Base-by-base conservation (phyloP, 1,140 invertebrate species). In the Dendrolimus kikuchii region DNA sequence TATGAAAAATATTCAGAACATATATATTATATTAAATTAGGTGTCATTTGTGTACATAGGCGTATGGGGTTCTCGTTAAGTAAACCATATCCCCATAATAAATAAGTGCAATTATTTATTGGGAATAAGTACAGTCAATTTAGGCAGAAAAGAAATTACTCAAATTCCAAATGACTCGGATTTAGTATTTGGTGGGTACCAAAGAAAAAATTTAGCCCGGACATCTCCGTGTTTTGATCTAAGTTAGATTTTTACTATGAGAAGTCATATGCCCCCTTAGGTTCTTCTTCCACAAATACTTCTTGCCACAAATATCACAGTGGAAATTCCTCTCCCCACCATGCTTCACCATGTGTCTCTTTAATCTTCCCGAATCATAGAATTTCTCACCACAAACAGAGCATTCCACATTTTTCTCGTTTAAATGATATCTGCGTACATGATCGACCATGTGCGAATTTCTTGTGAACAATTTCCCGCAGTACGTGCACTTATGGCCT, bases 281-380 rank as follows among this genome's bases (percentile, higher is more conserved):
- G 58, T 78, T 80, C 40, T 76, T 74, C 57, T 82, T 82, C 77
- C 78, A 78, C 4, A 78, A 53, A 46, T 78, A 92, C 73, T 73
- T 87, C 55, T 90, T 90, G 4, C 89, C 89, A 69, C 94, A 95
- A 9, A 90, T 79, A 5, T 90, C 89, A 61, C 89, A 89, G 59
- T 92, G 90, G 66, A 94, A 93, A 23, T 93, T 94, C 49, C 92
- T 90, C 61, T 93, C 92, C 1, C 93, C 92, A 2, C 91, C 92
- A 67, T 91, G 90, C 40, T 82, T 80, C 4, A 86, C 68, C 74
- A 88, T 83, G 51, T 90, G 88, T 38, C 69, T 75, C 41, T 74
- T 76, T 6, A 89, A 66, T 7, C 79, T 74, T 4, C 77, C 66
- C 40, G 74, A 76, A 50, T 86, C 80, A 77, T 94, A 81, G 57